Conservation (phyloP, 2,888 invertebrate genomes). For the Pammene aurita region DNA sequence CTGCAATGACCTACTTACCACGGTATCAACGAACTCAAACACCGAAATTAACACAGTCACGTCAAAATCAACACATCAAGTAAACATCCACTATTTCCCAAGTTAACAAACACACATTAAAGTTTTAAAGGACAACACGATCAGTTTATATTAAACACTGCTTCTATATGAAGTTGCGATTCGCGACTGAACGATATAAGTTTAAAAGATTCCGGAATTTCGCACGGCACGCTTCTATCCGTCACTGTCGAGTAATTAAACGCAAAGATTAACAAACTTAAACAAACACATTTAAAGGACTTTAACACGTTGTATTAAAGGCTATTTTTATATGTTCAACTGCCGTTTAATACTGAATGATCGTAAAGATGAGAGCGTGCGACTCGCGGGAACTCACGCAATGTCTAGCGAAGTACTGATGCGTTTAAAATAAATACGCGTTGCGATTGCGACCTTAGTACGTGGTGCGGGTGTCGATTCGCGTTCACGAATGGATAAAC, state of each 20-base stretch:
- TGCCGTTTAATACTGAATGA: slow-evolving; percentile 40
- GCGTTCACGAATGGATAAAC: slow-evolving; percentile 48
- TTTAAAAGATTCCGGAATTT: slow-evolving; percentile 73
- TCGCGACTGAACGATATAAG: slow-evolving; percentile 54
- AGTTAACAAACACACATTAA: slow-evolving; percentile 29
- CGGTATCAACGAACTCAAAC: slow-evolving; percentile 36
- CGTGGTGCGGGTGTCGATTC: slow-evolving; percentile 59
- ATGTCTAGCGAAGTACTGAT: slow-evolving; percentile 62
- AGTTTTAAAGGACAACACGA: slow-evolving; percentile 8
- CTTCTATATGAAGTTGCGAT: slow-evolving; percentile 51
- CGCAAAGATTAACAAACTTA: slow-evolving; percentile 50
- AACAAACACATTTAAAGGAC: slow-evolving; percentile 43
- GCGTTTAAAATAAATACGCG: slow-evolving; percentile 57
- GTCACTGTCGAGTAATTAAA: slow-evolving; percentile 72
- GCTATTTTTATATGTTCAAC: slow-evolving; percentile 47
- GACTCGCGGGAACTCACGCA: slow-evolving; percentile 69
- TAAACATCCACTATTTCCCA: slow-evolving; percentile 27
- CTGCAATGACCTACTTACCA: slow-evolving; percentile 38
- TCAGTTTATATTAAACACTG: slow-evolving; percentile 17
- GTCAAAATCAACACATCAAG: slow-evolving; percentile 34
- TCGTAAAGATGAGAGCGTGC: slow-evolving; percentile 59
- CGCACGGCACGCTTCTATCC: slow-evolving; percentile 71
- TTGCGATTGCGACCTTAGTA: slow-evolving; percentile 55
- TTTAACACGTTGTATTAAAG: slow-evolving; percentile 47
- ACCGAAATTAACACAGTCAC: slow-evolving; percentile 36